phyloP scores from a whole-genome alignment of 2,888 invertebrate genomes.

The Drosophila cracens region DNA sequence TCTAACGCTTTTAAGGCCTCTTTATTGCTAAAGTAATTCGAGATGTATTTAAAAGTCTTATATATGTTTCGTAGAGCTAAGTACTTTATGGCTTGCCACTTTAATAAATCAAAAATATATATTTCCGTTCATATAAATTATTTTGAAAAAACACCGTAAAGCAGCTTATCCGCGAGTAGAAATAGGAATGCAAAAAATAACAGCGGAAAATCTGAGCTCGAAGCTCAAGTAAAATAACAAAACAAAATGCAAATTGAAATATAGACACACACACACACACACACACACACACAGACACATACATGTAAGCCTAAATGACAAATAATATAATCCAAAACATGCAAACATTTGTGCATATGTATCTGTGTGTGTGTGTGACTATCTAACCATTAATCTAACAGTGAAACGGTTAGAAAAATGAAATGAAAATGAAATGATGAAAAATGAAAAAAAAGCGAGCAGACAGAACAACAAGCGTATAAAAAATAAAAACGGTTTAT shows the following conservation, averaged over 20 bases:
- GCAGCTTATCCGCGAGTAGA: slow-evolving; percentile 56
- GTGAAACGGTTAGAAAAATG: slow-evolving; percentile 38
- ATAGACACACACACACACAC: slow-evolving; percentile 34
- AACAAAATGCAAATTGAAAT: slow-evolving; percentile 58
- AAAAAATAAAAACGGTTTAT: slow-evolving; percentile 60
- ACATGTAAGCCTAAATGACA: slow-evolving; percentile 9
- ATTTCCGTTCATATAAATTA: slow-evolving; percentile 26
- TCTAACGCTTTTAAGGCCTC: not conserved
- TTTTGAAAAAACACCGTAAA: slow-evolving; percentile 18
- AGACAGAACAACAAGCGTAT: slow-evolving; percentile 34
- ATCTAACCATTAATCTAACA: slow-evolving; percentile 63
- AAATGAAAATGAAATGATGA: slow-evolving; percentile 24
- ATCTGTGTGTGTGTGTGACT: slow-evolving; percentile 12
- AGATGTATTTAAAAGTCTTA: not conserved
- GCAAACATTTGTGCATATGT: slow-evolving; percentile 7
- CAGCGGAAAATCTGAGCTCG: not conserved
- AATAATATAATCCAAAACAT: slow-evolving; percentile 31
- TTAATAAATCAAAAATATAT: slow-evolving; percentile 22
- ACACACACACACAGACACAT: not conserved
- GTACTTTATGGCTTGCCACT: not conserved
- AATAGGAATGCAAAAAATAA: slow-evolving; percentile 3
- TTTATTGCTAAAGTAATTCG: not conserved
- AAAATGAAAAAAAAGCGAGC: slow-evolving; percentile 6
- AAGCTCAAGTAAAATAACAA: slow-evolving; percentile 13
- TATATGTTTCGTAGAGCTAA: not conserved